Percentiles rank a stretch among this genome's conserved stretches.
phyloP scores from a whole-genome alignment of 2,888 invertebrate genomes.

The Diarsia brunnea region DNA sequence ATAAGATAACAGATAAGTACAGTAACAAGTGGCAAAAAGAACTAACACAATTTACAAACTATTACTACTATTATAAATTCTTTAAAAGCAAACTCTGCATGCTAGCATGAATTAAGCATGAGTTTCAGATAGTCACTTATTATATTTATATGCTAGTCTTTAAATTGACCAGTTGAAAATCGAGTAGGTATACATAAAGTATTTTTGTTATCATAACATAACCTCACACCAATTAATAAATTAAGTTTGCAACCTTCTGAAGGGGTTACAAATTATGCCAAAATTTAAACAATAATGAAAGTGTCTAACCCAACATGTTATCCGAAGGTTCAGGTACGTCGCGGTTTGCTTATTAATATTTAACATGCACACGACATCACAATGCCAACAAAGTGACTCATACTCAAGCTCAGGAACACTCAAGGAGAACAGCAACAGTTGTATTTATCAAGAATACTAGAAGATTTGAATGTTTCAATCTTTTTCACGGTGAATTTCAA shows the following conservation, averaged over 20 bases:
- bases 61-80: background rate
- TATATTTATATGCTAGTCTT: background rate
- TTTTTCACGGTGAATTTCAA: slow-evolving; percentile 53
- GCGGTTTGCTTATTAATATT: slow-evolving; percentile 80
- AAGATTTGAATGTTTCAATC: slow-evolving; percentile 53
- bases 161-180: background rate
- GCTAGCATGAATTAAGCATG: background rate
- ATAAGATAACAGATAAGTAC: slow-evolving; percentile 37
- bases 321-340: slow-evolving; percentile 67
- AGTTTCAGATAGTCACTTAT: background rate
- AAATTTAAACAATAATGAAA: slow-evolving; percentile 21
- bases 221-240: slow-evolving; percentile 43
- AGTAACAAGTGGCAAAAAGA: slow-evolving; percentile 20
- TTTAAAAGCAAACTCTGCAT: background rate
- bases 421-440: slow-evolving; percentile 52
- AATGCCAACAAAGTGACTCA: slow-evolving; percentile 85
- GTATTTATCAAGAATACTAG: slow-evolving; percentile 56
- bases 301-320: slow-evolving; percentile 57
- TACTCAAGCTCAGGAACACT: slow-evolving; percentile 69
- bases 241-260: background rate
- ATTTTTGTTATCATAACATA: slow-evolving; percentile 61
- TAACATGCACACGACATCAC: slow-evolving; percentile 86
- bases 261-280: background rate
- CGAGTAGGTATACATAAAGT: background rate
- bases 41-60: slow-evolving; percentile 24